These are phyloP conservation scores for Aspiorhynchus laticeps DNA, from an alignment of 2,113 vertebrate species.

Conservation along the genomic window DNA sequence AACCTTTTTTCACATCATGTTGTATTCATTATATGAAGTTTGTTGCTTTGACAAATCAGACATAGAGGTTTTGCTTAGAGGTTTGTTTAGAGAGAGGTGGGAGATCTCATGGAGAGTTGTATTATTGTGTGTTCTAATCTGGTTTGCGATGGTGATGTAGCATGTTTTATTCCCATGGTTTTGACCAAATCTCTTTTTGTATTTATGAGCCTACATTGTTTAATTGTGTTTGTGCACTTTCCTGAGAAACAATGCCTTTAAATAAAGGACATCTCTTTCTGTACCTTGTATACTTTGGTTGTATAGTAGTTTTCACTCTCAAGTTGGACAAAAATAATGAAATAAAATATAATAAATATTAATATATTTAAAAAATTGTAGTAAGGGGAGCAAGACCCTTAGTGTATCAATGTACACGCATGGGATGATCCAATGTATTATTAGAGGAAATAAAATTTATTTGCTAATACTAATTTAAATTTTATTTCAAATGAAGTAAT, in stretches of 20 bases:
- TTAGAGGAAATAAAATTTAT: not conserved
- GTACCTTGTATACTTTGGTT: not conserved
- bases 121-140: slow-evolving; percentile 13
- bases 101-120: not conserved
- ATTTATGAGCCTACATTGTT: not conserved
- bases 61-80: not conserved
- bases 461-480: not conserved
- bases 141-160: not conserved
- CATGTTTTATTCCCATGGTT: not conserved
- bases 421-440: not conserved
- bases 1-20: not conserved
- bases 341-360: too few relatives aligned
- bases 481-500: too few relatives aligned
- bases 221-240: not conserved
- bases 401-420: not conserved
- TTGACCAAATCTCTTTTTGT: not conserved
- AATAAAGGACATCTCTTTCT: not conserved
- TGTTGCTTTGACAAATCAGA: not conserved
- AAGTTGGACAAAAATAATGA: not conserved
- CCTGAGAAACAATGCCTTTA: not conserved
- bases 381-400: not conserved
- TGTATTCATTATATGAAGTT: not conserved
- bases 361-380: too few relatives aligned
- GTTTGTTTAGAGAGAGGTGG: not conserved
- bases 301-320: not conserved